These are phyloP conservation scores for Elgonia sp. DNA, from an alignment of 2,888 invertebrate species.

Conservation along the genomic window DNA sequence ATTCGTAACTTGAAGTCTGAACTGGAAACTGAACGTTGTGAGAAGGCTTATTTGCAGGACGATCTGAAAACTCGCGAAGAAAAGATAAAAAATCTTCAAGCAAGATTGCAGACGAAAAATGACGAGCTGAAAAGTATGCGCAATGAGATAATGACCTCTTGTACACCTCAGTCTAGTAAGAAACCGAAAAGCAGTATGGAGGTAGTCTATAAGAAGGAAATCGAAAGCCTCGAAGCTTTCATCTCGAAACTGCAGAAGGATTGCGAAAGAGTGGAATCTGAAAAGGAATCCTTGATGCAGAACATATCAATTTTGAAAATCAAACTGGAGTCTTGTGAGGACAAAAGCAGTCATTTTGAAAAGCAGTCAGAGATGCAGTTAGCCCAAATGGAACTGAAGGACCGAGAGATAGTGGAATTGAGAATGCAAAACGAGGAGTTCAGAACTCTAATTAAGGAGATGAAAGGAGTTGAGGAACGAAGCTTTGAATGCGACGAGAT, in stretches of 20 bases:
- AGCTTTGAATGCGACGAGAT: conserved; percentile 84
- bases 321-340: conserved; percentile 75
- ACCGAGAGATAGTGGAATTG: conserved; percentile 82
- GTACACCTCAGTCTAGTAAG: conserved; percentile 84
- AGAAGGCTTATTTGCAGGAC: conserved; percentile 89
- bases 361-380: conserved; percentile 79
- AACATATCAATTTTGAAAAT: conserved; percentile 82
- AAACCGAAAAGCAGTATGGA: conserved; percentile 82
- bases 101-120: conserved; percentile 86
- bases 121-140: conserved; percentile 85
- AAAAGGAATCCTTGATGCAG: conserved; percentile 87
- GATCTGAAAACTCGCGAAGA: conserved; percentile 88
- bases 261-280: conserved; percentile 88
- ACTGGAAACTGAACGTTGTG: conserved; percentile 89
- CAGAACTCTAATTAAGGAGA: conserved; percentile 80
- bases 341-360: conserved; percentile 80
- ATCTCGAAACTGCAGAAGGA: conserved; percentile 88
- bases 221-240: conserved; percentile 88
- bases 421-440: conserved; percentile 83
- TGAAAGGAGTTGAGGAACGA: conserved; percentile 79
- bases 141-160: conserved; percentile 83
- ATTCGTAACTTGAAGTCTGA: conserved; percentile 88
- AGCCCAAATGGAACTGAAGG: conserved; percentile 81
- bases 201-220: conserved; percentile 86
- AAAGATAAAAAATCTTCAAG: conserved; percentile 88